phyloP scores from a whole-genome alignment of 2,113 vertebrate genomes.

The Plecotus auritus region DNA sequence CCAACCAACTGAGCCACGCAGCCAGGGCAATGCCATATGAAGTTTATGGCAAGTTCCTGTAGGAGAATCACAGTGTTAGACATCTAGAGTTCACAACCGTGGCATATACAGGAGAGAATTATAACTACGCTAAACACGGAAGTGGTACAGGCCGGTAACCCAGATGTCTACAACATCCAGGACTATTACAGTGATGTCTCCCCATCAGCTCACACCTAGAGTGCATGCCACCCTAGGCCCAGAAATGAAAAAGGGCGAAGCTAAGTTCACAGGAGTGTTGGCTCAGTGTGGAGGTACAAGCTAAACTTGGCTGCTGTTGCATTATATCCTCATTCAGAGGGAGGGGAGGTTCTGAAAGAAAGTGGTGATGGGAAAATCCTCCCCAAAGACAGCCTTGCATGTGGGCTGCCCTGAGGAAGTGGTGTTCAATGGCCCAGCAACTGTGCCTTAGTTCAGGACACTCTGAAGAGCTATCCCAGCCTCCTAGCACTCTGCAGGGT shows the following conservation, averaged over 20 bases:
- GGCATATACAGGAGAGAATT: not conserved
- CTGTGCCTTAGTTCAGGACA: not conserved
- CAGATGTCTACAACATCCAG: not conserved
- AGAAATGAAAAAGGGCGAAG: not conserved
- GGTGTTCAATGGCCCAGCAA: not conserved
- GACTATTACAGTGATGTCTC: not conserved
- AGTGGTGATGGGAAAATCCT: not conserved
- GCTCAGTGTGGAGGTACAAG: not conserved
- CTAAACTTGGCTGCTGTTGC: not conserved
- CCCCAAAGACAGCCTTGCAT: not conserved
- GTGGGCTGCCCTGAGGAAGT: not conserved
- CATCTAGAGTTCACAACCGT: not conserved
- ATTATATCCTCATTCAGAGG: not conserved
- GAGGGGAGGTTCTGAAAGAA: not conserved
- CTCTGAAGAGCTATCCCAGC: not conserved
- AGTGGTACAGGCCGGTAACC: too few species aligned
- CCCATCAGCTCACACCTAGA: not conserved
- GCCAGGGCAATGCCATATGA: not conserved
- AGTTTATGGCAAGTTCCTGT: not conserved
- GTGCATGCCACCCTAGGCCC: not conserved
- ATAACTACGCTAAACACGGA: not conserved
- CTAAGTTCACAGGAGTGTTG: not conserved
- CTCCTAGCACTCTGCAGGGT: not conserved
- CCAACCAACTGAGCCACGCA: not conserved
- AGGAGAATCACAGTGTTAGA: not conserved